Conservation (phyloP, 2,888 invertebrate genomes). For the Dicyrtoma fusca region DNA sequence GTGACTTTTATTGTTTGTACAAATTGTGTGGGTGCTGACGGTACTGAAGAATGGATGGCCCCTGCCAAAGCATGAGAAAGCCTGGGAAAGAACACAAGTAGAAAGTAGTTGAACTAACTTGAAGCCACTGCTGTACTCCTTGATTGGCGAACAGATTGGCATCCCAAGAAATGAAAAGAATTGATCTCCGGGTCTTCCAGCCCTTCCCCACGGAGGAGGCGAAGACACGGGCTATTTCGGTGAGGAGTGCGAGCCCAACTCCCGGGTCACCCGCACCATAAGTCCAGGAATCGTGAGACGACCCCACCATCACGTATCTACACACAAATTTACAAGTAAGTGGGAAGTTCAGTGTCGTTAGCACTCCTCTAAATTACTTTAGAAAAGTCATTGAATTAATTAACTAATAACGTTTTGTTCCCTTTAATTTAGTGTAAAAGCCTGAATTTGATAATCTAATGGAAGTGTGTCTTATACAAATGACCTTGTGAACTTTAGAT, state of each 20-base stretch:
- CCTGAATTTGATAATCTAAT: no score
- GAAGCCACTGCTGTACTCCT: conserved; percentile 54
- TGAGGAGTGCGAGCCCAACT: conserved; percentile 51
- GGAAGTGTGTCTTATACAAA: no score
- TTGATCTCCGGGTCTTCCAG: conserved; percentile 54
- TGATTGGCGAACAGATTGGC: conserved; percentile 54
- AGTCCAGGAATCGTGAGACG: conserved; percentile 55
- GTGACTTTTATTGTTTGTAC: not conserved
- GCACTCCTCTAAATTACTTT: no score
- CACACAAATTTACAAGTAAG: not conserved
- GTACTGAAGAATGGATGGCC: no score
- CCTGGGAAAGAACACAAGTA: not conserved
- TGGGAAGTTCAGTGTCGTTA: no score
- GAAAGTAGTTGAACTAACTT: conserved; percentile 52
- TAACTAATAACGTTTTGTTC: no score
- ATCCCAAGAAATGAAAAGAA: conserved; percentile 56
- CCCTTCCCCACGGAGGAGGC: conserved; percentile 53
- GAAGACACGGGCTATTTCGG: conserved; percentile 54
- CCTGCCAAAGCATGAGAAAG: no score
- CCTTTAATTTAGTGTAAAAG: no score
- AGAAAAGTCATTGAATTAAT: no score
- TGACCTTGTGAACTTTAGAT: no score
- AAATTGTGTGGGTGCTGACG: no score
- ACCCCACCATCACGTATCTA: conserved; percentile 55
- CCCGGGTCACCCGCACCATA: conserved; percentile 56